phyloP scores from a whole-genome alignment of 2,797 vertebrate genomes.

The Bryconaethiops microstoma region DNA sequence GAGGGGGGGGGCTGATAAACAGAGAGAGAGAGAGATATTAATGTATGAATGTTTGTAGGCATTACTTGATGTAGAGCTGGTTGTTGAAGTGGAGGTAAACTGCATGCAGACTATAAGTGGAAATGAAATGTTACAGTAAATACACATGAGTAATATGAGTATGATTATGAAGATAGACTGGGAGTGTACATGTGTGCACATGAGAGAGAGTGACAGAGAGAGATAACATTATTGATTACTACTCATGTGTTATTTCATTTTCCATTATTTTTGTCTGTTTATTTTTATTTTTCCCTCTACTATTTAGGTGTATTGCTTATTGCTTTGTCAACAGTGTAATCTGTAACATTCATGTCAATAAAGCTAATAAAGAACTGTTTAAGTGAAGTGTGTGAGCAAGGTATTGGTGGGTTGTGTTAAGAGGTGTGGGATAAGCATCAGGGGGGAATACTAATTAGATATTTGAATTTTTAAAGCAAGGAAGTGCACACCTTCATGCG shows the following conservation, averaged over 20 bases:
- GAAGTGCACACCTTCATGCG: background rate
- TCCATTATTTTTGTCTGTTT: background rate
- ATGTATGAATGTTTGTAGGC: background rate
- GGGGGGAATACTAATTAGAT: constrained; percentile 38
- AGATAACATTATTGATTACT: background rate
- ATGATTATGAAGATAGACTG: constrained; percentile 5
- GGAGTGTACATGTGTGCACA: background rate
- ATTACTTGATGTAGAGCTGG: background rate
- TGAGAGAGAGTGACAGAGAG: background rate
- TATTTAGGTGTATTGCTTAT: background rate
- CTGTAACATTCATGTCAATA: background rate
- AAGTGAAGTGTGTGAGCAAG: background rate
- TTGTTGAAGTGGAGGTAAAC: background rate
- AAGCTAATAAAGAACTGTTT: background rate
- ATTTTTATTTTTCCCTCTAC: too few species aligned
- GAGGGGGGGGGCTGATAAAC: too few species aligned
- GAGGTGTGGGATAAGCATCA: constrained; percentile 25
- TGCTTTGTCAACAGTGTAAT: background rate
- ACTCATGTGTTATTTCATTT: background rate
- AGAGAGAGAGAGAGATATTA: constrained; percentile 13
- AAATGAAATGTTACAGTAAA: constrained; percentile 22
- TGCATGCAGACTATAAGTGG: background rate
- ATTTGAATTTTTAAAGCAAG: constrained; percentile 22
- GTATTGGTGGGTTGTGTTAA: background rate
- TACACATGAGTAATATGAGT: background rate